Conservation (phyloP, 2,113 vertebrate genomes). For the Danionella cerebrum region DNA sequence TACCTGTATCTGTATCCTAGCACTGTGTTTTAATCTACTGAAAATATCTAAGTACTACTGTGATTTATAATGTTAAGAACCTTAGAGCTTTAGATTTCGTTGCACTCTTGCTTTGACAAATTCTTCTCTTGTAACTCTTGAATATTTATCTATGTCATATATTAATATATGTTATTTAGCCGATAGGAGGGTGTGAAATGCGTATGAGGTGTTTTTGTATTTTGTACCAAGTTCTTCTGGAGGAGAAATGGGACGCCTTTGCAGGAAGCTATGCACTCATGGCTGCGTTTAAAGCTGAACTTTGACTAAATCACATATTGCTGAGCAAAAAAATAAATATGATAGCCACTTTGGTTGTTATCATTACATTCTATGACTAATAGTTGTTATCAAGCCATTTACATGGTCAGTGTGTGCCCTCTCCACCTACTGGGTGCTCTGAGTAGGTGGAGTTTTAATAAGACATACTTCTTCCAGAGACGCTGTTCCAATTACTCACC, state of each 20-base stretch:
- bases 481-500: too few species aligned
- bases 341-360: too few species aligned
- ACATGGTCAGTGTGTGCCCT: too few species aligned
- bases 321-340: constrained; percentile 52
- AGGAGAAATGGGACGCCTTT: constrained; percentile 48
- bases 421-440: too few species aligned
- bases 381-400: too few species aligned
- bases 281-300: constrained; percentile 60
- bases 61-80: constrained; percentile 51
- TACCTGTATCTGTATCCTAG: constrained; percentile 42
- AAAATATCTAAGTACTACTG: constrained; percentile 59
- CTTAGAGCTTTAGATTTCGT: constrained; percentile 49
- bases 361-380: too few species aligned
- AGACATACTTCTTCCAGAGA: too few species aligned
- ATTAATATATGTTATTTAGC: constrained; percentile 56
- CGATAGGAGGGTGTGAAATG: constrained; percentile 66
- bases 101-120: constrained; percentile 38
- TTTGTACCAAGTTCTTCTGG: constrained; percentile 64
- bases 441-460: too few species aligned
- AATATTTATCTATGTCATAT: constrained; percentile 52
- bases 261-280: constrained; percentile 73
- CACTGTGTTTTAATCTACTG: constrained; percentile 60
- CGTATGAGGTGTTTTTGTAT: constrained; percentile 42
- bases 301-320: constrained; percentile 61
- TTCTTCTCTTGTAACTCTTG: constrained; percentile 41